Percentiles rank a stretch among this genome's conserved stretches.
Conservation (phyloP, 2,888 invertebrate species). For the Phasia obesa region DNA sequence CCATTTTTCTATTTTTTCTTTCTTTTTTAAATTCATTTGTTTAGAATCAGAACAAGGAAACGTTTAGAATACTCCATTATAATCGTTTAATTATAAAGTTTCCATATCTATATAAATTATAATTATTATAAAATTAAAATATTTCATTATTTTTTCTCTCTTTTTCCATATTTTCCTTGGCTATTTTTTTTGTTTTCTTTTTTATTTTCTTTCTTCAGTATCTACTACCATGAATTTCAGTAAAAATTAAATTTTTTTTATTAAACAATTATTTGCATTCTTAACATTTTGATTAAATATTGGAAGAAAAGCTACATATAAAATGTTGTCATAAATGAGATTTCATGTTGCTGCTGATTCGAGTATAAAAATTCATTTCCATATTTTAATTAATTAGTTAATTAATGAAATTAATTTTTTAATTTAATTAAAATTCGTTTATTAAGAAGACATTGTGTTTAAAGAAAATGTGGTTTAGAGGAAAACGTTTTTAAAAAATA, state of each 20-base stretch:
- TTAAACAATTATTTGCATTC: constrained; percentile 48
- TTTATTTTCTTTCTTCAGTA: constrained; percentile 75
- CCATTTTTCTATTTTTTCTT: constrained; percentile 11
- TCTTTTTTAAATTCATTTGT: background rate
- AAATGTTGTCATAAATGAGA: constrained; percentile 37
- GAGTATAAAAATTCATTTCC: background rate
- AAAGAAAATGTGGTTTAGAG: constrained; percentile 1
- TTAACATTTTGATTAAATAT: constrained; percentile 45
- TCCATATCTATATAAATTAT: constrained; percentile 2
- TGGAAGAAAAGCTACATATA: constrained; percentile 8
- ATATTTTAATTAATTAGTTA: constrained; percentile 23
- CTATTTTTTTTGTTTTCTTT: constrained; percentile 33
- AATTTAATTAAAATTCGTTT: constrained; percentile 10
- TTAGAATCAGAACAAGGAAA: background rate
- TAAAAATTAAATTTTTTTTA: constrained; percentile 80
- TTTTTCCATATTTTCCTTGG: constrained; percentile 47
- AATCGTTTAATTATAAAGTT: background rate
- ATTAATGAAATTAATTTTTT: too few species aligned
- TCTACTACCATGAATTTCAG: constrained; percentile 81
- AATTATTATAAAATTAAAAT: constrained; percentile 40
- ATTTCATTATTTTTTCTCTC: constrained; percentile 47
- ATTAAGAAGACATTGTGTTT: constrained; percentile 35
- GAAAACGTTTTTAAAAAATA: too few species aligned
- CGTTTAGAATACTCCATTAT: background rate
- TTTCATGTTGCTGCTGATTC: background rate